Conservation (phyloP, 2,888 invertebrate species). For the Junonia oenone region DNA sequence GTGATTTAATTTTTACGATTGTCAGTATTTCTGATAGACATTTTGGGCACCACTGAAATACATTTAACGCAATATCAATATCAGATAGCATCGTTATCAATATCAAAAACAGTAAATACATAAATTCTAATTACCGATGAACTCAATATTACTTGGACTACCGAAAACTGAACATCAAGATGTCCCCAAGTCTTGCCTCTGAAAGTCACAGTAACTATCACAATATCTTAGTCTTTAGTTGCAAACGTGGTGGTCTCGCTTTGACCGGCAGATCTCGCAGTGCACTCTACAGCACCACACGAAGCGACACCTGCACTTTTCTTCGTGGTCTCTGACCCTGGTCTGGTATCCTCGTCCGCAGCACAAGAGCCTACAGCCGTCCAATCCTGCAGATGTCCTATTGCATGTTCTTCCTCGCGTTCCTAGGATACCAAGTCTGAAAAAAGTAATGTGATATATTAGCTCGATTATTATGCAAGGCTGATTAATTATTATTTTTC, state of each 20-base stretch:
- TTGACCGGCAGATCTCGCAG: slow-evolving; percentile 89
- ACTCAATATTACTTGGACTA: no score
- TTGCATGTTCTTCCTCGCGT: slow-evolving; percentile 91
- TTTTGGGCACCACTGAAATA: no score
- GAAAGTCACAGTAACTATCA: background rate
- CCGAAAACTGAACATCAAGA: no score
- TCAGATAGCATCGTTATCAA: no score
- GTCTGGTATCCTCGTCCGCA: slow-evolving; percentile 94
- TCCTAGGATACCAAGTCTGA: slow-evolving; percentile 88
- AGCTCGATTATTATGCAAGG: no score
- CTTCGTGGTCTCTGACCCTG: slow-evolving; percentile 87
- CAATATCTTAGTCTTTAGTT: slow-evolving; percentile 70
- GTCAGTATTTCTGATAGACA: background rate
- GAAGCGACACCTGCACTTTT: slow-evolving; percentile 93
- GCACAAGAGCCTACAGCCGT: slow-evolving; percentile 92
- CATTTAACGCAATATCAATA: background rate
- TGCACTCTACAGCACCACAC: slow-evolving; percentile 95
- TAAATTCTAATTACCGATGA: no score
- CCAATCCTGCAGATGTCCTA: slow-evolving; percentile 89
- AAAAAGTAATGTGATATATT: background rate
- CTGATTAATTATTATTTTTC: no score
- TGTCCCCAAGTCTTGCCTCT: background rate
- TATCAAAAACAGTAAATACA: no score
- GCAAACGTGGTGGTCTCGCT: slow-evolving; percentile 91
- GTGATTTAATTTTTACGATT: background rate